Percentiles rank a stretch among this genome's conserved stretches.
Evolutionary conservation across 1,140 invertebrate species (phyloP).

Genomic region (Caenorhabditis brenneri): DNA sequence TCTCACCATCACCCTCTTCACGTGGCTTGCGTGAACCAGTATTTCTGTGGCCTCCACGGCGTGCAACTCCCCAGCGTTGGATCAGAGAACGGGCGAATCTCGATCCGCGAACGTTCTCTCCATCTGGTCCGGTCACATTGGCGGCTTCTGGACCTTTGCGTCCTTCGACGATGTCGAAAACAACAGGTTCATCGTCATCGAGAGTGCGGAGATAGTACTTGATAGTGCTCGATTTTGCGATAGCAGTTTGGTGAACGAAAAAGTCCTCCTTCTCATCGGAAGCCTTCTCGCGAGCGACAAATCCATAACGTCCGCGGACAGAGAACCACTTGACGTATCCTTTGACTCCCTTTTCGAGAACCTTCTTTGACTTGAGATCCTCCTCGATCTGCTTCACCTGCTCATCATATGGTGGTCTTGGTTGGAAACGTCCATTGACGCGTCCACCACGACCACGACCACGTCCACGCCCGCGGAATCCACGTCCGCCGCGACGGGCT

Average conservation of each 20-base stretch:
- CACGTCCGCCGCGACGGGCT: constrained; percentile 23
- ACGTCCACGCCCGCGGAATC: background rate
- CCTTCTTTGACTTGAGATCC: background rate
- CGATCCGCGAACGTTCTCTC: constrained; percentile 47
- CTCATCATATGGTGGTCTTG: constrained; percentile 40
- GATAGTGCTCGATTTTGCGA: constrained; percentile 45
- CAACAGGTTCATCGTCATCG: constrained; percentile 47
- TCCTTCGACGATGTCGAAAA: constrained; percentile 53
- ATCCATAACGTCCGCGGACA: constrained; percentile 29
- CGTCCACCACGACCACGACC: constrained; percentile 12
- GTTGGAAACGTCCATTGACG: background rate
- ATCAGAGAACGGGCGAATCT: background rate
- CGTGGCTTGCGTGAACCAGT: background rate
- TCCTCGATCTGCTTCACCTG: constrained; percentile 25
- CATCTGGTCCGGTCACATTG: constrained; percentile 57
- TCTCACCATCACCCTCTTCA: background rate
- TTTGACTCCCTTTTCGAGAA: background rate
- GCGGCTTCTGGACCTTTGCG: constrained; percentile 53
- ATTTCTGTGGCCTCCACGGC: background rate
- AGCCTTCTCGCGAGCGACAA: background rate
- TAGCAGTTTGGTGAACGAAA: constrained; percentile 52
- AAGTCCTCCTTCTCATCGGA: constrained; percentile 38
- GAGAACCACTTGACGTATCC: constrained; percentile 44
- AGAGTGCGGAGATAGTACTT: constrained; percentile 51
- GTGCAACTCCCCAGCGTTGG: background rate